Evolutionary conservation across 2,888 invertebrate species (phyloP).

Genomic region (Dromius quadrimaculatus): DNA sequence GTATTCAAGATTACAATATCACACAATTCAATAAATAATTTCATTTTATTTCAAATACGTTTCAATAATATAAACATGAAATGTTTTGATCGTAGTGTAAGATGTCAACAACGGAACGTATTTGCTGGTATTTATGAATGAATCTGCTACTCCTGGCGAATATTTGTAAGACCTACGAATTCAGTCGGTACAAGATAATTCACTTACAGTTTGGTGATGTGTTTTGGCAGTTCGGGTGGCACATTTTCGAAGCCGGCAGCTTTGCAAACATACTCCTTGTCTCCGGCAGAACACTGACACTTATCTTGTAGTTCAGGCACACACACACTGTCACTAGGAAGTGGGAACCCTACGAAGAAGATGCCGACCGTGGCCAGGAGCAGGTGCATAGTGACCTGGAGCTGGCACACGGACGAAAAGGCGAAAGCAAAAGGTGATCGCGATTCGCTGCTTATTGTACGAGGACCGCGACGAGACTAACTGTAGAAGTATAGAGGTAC

Average conservation of each 20-base stretch:
- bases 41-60: too few species aligned
- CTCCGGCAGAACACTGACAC: constrained; percentile 44
- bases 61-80: too few species aligned
- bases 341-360: constrained; percentile 4
- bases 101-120: too few species aligned
- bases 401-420: not conserved
- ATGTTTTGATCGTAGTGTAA: too few species aligned
- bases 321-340: constrained; percentile 6
- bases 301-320: not conserved
- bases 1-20: too few species aligned
- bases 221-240: constrained; percentile 59
- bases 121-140: too few species aligned
- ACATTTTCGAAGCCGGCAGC: constrained; percentile 60
- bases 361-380: constrained; percentile 59
- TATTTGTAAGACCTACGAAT: too few species aligned
- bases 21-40: too few species aligned
- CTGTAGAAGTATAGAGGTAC: not conserved
- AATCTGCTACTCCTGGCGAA: too few species aligned
- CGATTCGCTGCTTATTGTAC: too few species aligned
- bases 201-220: constrained; percentile 62
- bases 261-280: constrained; percentile 60
- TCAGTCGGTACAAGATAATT: constrained; percentile 20
- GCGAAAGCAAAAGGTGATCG: not conserved
- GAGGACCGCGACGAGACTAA: not conserved
- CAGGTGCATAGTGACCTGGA: constrained; percentile 59